Evolutionary conservation across 2,797 vertebrate genomes (phyloP), one percentile per base, ranked within the genome.

Genomic region (Phrynocephalus forsythii): DNA sequence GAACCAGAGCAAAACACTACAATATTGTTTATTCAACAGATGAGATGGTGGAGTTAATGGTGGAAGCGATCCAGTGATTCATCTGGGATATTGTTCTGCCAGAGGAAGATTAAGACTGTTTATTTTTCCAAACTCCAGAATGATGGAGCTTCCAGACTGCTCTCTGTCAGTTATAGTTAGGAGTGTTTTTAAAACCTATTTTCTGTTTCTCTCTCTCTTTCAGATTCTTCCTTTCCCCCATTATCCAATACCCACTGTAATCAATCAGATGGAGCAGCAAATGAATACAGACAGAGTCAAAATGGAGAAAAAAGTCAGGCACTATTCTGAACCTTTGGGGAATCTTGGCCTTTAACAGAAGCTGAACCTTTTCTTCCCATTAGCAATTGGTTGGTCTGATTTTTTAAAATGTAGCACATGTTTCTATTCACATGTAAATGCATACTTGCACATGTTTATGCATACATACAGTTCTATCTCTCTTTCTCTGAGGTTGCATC

Each of bases 141-240:
- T 52, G 75, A 86, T 52, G 44, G 24, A 44, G 6, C 67, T 79
- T 83, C 68, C 63, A 79, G 15, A 83, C 20, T 79, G 52, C 71
- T 83, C n/a, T 28, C 52, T 86, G 88, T 89, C 79, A 68, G 15
- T 44, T 83, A 20, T 63, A 79, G 56, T 86, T 84, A 80, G 33
- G 26, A 30, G 30, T 75, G 60, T 75, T 86, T 81, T 79, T 67
- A 68, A 81, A 79, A n/a, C n/a, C n/a, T 68, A 26, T 18, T 82
- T 11, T 86, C 6, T 48, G 71, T 24, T 48, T 67, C 9, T 44
- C 18, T 80, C 52, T 24, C 38, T 44, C 22, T 63, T 75, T 75
- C 33, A 5, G 18, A 76, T 56, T 68, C n/a, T 48, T 22, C 33
- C 33, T 83, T 73, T 44, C 48, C n/a, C 38, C 50, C 38, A 79